phyloP scores from a whole-genome alignment of 2,113 vertebrate species.

The Sakesphorus luctuosus region DNA sequence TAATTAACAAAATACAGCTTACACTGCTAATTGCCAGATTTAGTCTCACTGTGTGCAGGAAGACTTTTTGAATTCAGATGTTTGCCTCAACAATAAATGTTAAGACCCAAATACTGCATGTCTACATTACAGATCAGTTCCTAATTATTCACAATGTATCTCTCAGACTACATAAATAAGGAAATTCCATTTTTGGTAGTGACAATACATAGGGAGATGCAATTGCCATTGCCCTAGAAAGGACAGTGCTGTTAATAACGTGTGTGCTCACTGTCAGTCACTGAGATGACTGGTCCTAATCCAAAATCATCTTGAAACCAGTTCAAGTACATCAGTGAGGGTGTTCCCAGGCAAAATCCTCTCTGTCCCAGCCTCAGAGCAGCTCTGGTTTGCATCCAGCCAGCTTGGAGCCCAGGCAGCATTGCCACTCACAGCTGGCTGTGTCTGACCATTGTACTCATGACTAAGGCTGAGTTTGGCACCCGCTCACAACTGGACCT shows the following conservation, averaged over 20 bases:
- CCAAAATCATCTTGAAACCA: accelerated
- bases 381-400: neutral
- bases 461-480: neutral
- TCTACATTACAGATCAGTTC: neutral
- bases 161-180: neutral
- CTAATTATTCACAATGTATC: neutral
- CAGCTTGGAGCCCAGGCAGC: neutral
- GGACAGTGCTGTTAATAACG: neutral
- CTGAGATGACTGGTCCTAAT: neutral
- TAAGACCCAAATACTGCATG: neutral
- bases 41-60: neutral
- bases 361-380: neutral
- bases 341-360: neutral
- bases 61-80: neutral
- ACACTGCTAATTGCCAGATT: neutral
- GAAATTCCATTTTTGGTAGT: neutral
- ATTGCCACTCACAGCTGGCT: neutral
- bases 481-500: neutral
- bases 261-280: accelerated
- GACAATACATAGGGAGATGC: neutral
- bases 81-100: neutral
- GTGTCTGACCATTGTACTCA: neutral
- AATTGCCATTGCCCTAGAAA: neutral
- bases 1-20: neutral
- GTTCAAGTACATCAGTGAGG: neutral